phyloP scores from a whole-genome alignment of 2,797 vertebrate species.

The Mormyrus hasselquistii region DNA sequence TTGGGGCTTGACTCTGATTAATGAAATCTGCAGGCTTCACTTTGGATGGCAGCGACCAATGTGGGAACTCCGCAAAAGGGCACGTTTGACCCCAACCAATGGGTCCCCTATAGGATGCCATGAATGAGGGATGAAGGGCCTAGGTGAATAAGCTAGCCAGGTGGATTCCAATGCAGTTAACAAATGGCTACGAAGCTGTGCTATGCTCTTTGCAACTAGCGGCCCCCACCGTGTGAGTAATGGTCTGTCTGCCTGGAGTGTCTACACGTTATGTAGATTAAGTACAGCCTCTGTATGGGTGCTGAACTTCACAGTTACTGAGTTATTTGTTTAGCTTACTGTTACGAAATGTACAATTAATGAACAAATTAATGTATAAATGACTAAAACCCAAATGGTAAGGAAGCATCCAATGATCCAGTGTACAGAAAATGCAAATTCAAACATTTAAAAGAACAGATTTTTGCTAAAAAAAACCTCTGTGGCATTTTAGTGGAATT shows the following conservation, averaged over 20 bases:
- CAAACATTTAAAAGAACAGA: neutral
- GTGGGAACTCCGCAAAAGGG: neutral
- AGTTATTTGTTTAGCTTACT: neutral
- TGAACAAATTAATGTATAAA: neutral
- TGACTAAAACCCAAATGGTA: neutral
- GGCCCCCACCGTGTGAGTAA: neutral
- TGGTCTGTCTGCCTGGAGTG: neutral
- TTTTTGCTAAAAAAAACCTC: neutral
- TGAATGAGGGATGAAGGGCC: neutral
- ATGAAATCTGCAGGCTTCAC: neutral
- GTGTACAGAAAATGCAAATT: neutral
- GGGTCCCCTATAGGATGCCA: neutral
- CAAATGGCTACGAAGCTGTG: neutral
- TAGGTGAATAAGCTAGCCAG: neutral
- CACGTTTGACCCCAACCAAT: neutral
- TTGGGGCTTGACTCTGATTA: neutral
- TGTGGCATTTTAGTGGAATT: neutral
- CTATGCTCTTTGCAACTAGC: neutral
- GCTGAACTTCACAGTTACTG: neutral
- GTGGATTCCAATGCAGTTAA: neutral
- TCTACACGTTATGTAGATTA: neutral
- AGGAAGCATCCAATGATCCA: neutral
- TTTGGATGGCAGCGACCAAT: neutral
- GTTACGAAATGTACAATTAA: neutral
- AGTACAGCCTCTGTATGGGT: neutral